Evolutionary conservation across 2,797 vertebrate species (phyloP).

Genomic region (Syngnathus acus): DNA sequence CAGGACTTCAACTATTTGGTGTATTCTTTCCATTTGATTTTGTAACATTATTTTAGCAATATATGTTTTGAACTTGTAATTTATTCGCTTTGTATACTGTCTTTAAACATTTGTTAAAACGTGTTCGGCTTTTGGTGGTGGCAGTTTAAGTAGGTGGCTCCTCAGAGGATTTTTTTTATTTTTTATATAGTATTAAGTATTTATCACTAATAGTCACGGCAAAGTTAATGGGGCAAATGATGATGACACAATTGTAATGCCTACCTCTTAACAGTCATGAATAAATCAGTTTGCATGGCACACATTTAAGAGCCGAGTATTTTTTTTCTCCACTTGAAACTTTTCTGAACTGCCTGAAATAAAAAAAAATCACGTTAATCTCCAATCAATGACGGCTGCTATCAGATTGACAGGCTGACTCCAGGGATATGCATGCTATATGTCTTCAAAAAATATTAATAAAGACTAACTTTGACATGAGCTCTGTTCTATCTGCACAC

Average conservation of each 20-base stretch:
- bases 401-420: slow-evolving; percentile 68
- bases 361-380: slow-evolving; percentile 38
- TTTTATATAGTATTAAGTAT: background rate
- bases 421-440: slow-evolving; percentile 62
- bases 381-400: slow-evolving; percentile 62
- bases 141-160: background rate
- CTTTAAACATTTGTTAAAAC: background rate
- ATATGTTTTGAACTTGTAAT: background rate
- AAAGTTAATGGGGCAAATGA: slow-evolving; percentile 11
- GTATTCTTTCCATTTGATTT: background rate
- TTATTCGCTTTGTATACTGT: background rate
- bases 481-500: slow-evolving; percentile 58
- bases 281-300: slow-evolving; percentile 28
- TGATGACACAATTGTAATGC: slow-evolving; percentile 21
- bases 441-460: slow-evolving; percentile 60
- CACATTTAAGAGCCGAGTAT: background rate
- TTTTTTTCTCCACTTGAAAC: background rate
- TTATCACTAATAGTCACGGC: background rate
- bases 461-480: slow-evolving; percentile 69
- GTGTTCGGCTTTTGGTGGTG: background rate
- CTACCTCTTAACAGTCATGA: slow-evolving; percentile 34
- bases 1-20: no score
- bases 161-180: background rate
- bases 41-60: background rate
- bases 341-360: slow-evolving; percentile 1